phyloP scores from a whole-genome alignment of 2,113 vertebrate species.

The Ceuthmochares aereus region DNA sequence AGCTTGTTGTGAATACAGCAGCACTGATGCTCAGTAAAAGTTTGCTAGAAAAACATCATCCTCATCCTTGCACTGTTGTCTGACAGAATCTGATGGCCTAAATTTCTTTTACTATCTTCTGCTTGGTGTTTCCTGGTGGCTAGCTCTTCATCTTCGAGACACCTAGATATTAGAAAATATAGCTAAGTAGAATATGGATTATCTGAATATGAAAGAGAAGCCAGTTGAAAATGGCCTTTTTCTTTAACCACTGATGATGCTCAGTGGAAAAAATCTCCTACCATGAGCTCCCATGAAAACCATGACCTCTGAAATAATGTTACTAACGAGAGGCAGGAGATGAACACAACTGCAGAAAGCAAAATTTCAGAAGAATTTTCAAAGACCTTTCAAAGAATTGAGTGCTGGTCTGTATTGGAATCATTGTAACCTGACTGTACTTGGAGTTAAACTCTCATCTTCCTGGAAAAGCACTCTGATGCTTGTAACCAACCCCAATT shows the following conservation, averaged over 20 bases:
- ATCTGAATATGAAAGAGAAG: neutral
- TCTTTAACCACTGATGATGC: neutral
- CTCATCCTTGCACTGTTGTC: neutral
- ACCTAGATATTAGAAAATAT: neutral
- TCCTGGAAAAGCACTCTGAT: neutral
- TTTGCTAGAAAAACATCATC: neutral
- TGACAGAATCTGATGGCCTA: neutral
- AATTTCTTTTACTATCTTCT: neutral
- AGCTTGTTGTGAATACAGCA: neutral
- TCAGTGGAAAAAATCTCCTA: neutral
- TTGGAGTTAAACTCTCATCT: neutral
- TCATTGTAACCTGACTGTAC: neutral
- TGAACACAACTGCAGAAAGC: neutral
- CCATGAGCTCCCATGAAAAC: neutral
- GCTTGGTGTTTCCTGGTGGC: neutral
- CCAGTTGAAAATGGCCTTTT: neutral
- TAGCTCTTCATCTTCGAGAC: neutral
- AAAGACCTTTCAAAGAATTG: neutral
- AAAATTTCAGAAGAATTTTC: neutral
- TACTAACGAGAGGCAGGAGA: neutral
- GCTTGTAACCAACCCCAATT: conserved; percentile 22
- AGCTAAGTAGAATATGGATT: neutral
- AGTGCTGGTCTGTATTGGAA: neutral
- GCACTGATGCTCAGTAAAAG: neutral
- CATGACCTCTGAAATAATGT: neutral